Percentiles rank a stretch among this genome's conserved stretches.
Evolutionary conservation across 2,888 invertebrate genomes (phyloP).

Genomic region (Rhogogaster chlorosoma): DNA sequence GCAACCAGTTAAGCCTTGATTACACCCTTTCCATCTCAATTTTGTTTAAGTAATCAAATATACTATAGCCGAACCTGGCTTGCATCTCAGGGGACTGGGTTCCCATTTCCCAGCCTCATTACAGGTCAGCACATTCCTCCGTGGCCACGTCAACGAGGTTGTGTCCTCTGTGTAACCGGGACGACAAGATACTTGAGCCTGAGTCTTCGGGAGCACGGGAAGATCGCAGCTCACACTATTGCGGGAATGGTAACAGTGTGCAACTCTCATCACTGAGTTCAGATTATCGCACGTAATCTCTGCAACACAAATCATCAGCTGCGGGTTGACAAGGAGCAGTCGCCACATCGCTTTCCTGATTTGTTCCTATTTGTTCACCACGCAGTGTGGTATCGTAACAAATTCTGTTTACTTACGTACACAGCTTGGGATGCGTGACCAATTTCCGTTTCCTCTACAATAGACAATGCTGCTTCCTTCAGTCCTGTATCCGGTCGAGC

Average conservation of each 20-base stretch:
- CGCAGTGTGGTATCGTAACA: no score
- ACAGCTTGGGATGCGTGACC: background rate
- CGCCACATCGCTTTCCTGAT: no score
- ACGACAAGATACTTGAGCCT: constrained; percentile 65
- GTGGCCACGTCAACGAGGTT: constrained; percentile 54
- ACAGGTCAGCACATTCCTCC: constrained; percentile 65
- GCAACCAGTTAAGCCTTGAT: background rate
- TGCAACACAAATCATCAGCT: background rate
- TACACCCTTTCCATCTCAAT: background rate
- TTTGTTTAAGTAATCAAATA: no score
- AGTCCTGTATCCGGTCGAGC: background rate
- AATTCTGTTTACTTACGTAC: background rate
- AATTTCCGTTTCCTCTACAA: background rate
- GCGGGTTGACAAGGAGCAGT: no score
- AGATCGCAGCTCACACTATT: constrained; percentile 59
- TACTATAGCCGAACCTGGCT: constrained; percentile 70
- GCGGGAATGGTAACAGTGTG: background rate
- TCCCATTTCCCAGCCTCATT: constrained; percentile 70
- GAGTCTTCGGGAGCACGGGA: constrained; percentile 63
- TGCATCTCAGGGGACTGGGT: constrained; percentile 71
- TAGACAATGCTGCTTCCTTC: background rate
- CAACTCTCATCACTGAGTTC: background rate
- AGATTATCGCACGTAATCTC: background rate
- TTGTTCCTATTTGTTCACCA: no score
- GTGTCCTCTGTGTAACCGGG: constrained; percentile 62